A percentile compares a stretch with the other conserved stretches of the same genome.
Conservation (phyloP, 2,797 vertebrate species). For the Takifugu rubripes region DNA sequence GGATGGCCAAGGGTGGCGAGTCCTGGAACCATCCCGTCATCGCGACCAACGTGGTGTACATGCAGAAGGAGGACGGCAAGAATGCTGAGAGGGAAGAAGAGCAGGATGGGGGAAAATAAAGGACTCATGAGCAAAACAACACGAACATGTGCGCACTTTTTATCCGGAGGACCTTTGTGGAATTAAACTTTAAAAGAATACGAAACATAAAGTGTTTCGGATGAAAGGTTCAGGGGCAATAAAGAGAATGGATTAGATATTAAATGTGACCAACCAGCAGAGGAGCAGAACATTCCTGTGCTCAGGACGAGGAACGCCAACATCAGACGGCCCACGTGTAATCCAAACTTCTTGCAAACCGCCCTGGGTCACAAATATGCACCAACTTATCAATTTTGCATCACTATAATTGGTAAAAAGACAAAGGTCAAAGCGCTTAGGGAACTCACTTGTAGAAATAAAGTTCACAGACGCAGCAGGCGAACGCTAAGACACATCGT, state of each 20-base stretch:
- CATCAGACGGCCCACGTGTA: slow-evolving; percentile 95
- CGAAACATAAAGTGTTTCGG: neutral
- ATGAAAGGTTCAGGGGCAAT: neutral
- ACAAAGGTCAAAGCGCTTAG: neutral
- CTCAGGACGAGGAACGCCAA: slow-evolving; percentile 94
- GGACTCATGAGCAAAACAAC: neutral
- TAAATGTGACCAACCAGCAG: slow-evolving; percentile 81
- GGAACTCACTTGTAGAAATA: slow-evolving; percentile 98
- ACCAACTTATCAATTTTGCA: slow-evolving; percentile 7
- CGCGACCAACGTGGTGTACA: slow-evolving; percentile 92
- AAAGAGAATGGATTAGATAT: neutral
- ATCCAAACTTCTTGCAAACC: slow-evolving; percentile 97
- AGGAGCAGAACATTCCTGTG: slow-evolving; percentile 96
- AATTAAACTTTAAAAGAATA: too few relatives aligned
- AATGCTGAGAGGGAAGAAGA: slow-evolving; percentile 77
- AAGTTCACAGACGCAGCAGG: slow-evolving; percentile 95
- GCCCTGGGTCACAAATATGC: slow-evolving; percentile 76
- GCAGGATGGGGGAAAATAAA: neutral
- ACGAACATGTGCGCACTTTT: too few relatives aligned
- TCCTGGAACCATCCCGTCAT: slow-evolving; percentile 99
- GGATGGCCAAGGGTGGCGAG: slow-evolving; percentile 82
- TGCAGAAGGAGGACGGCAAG: slow-evolving; percentile 96
- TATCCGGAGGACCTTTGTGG: neutral
- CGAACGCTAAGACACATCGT: slow-evolving; percentile 92
- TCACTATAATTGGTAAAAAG: neutral